These are phyloP conservation scores for Dasypogon diadema DNA, from an alignment of 2,888 invertebrate species.

Conservation along the genomic window DNA sequence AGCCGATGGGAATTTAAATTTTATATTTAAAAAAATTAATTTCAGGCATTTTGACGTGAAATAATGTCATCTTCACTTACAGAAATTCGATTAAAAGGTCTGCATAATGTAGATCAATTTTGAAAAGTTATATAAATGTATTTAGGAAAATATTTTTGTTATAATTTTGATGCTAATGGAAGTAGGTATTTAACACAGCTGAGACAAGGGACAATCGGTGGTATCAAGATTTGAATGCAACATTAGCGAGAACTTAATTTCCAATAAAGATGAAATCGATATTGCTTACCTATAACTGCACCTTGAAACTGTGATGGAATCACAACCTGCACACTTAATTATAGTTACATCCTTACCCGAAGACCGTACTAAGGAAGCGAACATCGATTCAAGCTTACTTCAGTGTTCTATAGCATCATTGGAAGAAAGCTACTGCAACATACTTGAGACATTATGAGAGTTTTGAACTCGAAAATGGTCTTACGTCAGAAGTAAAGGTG, in stretches of 20 bases:
- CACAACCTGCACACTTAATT: neutral
- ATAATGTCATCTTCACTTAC: too few relatives aligned
- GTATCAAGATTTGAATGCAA: neutral
- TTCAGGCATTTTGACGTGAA: too few relatives aligned
- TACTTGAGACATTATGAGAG: constrained; percentile 19
- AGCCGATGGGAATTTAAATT: too few relatives aligned
- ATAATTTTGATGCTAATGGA: too few relatives aligned
- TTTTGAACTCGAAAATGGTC: constrained; percentile 8
- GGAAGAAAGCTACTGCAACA: constrained; percentile 16
- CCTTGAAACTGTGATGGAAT: constrained; percentile 19
- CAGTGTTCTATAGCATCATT: constrained; percentile 31
- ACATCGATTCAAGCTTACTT: constrained; percentile 12
- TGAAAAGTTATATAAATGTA: too few relatives aligned
- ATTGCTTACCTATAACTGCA: constrained; percentile 1
- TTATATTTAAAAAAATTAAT: too few relatives aligned
- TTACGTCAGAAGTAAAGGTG: constrained; percentile 23
- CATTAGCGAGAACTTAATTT: neutral
- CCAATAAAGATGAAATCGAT: constrained; percentile 3
- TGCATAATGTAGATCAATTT: too few relatives aligned
- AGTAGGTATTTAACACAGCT: too few relatives aligned
- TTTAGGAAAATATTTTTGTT: too few relatives aligned
- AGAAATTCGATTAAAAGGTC: too few relatives aligned
- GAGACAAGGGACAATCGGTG: neutral
- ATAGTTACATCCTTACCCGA: constrained; percentile 10
- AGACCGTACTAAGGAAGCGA: neutral